These are phyloP conservation scores for Sebastes matsubarae DNA, from an alignment of 2,797 vertebrate species.

Conservation along the genomic window DNA sequence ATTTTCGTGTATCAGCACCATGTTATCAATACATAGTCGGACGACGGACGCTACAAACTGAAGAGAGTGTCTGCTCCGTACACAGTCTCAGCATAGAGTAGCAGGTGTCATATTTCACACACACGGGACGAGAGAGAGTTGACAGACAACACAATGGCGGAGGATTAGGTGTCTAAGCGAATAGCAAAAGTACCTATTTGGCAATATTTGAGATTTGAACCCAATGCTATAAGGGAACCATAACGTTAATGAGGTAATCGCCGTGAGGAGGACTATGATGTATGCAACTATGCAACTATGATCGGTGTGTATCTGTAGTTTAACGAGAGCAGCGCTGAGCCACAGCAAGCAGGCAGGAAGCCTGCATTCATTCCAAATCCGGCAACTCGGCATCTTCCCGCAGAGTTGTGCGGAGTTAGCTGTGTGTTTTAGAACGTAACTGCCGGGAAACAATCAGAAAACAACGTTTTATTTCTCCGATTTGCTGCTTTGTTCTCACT, in stretches of 20 bases:
- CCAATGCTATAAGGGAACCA: too few relatives aligned
- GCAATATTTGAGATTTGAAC: too few relatives aligned
- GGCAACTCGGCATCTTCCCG: accelerated
- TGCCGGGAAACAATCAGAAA: neutral
- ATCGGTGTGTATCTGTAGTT: neutral
- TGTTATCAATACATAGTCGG: neutral
- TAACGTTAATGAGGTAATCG: too few relatives aligned
- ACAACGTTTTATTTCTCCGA: accelerated
- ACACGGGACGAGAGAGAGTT: too few relatives aligned
- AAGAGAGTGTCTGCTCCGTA: neutral
- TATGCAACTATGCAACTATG: neutral
- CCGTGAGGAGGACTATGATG: too few relatives aligned
- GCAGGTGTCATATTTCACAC: neutral
- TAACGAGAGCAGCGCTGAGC: too few relatives aligned
- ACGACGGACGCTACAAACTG: neutral
- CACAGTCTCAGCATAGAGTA: neutral
- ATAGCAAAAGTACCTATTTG: too few relatives aligned
- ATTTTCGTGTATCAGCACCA: neutral
- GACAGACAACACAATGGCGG: too few relatives aligned
- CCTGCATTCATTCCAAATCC: too few relatives aligned
- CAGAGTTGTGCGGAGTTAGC: accelerated
- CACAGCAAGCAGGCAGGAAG: too few relatives aligned
- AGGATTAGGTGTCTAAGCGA: too few relatives aligned
- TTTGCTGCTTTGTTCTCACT: neutral
- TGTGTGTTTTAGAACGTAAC: neutral